phyloP scores from a whole-genome alignment of 30 jellyfish, hydroid and myxozoan genomes.

The Aurelia sp. region DNA sequence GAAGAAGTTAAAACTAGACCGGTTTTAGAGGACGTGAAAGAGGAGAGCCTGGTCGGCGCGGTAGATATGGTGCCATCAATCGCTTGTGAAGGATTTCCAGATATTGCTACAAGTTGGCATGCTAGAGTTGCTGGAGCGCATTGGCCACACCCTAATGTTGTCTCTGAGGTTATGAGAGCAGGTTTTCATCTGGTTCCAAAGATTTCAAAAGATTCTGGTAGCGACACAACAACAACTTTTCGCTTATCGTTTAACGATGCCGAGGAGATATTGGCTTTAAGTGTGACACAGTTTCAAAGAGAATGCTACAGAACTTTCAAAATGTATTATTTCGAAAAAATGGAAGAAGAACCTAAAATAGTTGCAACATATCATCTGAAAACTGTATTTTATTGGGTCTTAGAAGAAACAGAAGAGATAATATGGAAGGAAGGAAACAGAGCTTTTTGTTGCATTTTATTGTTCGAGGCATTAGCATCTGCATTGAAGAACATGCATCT shows the following conservation, averaged over 20 bases:
- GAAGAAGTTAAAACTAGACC: background rate
- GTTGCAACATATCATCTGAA: constrained; percentile 51
- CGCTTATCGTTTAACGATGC: constrained; percentile 46
- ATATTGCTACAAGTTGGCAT: constrained; percentile 14
- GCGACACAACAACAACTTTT: constrained; percentile 33
- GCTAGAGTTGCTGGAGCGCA: constrained; percentile 26
- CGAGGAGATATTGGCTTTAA: constrained; percentile 28
- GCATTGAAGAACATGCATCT: constrained; percentile 7
- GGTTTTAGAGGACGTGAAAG: background rate
- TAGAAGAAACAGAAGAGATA: constrained; percentile 18
- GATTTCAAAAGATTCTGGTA: constrained; percentile 4
- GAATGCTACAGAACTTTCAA: constrained; percentile 45
- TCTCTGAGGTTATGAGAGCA: constrained; percentile 17
- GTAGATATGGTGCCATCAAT: constrained; percentile 57
- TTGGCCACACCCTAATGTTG: constrained; percentile 47
- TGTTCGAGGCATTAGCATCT: constrained; percentile 4
- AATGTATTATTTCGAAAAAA: constrained; percentile 54
- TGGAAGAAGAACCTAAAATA: constrained; percentile 36
- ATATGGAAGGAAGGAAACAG: constrained; percentile 38
- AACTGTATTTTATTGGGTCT: constrained; percentile 41
- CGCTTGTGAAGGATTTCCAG: constrained; percentile 55
- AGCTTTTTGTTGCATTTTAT: constrained; percentile 27
- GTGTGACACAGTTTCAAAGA: constrained; percentile 26
- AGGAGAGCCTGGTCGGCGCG: constrained; percentile 15
- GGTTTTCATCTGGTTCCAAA: constrained; percentile 64